These are phyloP conservation scores for Notocelia uddmanniana DNA, from an alignment of 2,888 invertebrate genomes.

Conservation along the genomic window DNA sequence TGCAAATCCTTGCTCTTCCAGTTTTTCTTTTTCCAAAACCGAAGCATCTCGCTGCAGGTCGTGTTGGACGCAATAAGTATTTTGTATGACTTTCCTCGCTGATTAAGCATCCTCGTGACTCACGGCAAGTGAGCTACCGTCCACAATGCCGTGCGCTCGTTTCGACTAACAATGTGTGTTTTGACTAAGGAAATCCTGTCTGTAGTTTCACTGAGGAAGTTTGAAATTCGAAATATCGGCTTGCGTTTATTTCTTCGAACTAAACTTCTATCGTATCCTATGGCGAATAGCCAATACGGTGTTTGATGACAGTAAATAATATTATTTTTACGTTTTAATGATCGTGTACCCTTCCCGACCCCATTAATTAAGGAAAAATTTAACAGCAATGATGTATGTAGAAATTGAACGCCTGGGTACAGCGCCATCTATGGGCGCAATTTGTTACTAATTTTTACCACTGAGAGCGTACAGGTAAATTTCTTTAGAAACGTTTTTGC, in stretches of 20 bases:
- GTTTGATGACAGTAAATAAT: no score
- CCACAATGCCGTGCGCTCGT: conserved; percentile 18
- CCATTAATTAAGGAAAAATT: no score
- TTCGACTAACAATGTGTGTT: conserved; percentile 42
- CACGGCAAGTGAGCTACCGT: conserved; percentile 58
- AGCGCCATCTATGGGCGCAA: no score
- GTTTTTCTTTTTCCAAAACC: background rate
- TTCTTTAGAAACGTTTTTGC: no score
- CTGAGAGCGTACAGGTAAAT: no score
- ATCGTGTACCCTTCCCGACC: no score
- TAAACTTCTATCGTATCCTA: background rate
- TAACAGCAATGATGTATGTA: no score
- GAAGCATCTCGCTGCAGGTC: conserved; percentile 56
- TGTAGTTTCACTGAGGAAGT: conserved; percentile 17
- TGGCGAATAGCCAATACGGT: background rate
- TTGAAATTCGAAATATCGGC: conserved; percentile 9
- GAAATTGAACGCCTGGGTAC: no score
- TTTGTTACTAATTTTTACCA: no score
- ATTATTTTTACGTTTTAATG: no score
- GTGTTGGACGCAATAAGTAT: conserved; percentile 77
- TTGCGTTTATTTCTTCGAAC: conserved; percentile 14
- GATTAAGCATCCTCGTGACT: conserved; percentile 80
- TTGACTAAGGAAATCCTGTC: conserved; percentile 39
- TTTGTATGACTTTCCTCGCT: conserved; percentile 76
- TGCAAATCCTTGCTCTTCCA: no score